Percentiles rank a stretch among this genome's conserved stretches.
phyloP scores from a whole-genome alignment of 2,888 invertebrate species.

The Copidosoma aretas region DNA sequence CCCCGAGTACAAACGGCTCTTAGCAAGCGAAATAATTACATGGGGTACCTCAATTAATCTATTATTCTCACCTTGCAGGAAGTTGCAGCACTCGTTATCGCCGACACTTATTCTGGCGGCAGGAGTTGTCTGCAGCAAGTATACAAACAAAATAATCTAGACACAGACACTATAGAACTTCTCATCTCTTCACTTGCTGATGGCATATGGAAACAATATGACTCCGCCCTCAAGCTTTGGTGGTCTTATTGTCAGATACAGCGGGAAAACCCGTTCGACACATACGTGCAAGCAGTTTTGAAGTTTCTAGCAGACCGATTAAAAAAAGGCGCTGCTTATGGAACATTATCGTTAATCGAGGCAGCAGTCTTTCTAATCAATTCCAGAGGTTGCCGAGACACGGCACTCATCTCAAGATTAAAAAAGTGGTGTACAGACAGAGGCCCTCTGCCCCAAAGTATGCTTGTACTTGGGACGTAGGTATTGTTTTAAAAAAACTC shows the following conservation, averaged over 20 bases:
- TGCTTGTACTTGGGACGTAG: neutral
- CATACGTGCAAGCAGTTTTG: neutral
- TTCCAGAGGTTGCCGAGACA: neutral
- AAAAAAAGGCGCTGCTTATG: neutral
- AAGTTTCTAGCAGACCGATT: neutral
- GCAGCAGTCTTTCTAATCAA: neutral
- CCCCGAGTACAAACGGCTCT: neutral
- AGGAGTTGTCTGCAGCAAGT: neutral
- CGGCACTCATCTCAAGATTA: neutral
- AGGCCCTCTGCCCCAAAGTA: neutral
- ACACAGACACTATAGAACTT: neutral
- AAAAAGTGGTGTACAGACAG: neutral
- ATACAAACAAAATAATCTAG: neutral
- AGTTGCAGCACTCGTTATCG: neutral
- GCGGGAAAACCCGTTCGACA: neutral
- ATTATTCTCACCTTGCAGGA: conserved; percentile 3
- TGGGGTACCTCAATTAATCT: neutral
- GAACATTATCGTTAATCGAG: neutral
- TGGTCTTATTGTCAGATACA: neutral
- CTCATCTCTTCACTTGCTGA: neutral
- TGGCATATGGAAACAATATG: neutral
- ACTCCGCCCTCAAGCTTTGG: neutral
- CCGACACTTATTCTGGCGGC: neutral
- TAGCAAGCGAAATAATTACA: neutral
- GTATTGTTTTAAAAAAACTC: neutral